Conservation (phyloP, 2,113 vertebrate species). For the Crotalus helleri region DNA sequence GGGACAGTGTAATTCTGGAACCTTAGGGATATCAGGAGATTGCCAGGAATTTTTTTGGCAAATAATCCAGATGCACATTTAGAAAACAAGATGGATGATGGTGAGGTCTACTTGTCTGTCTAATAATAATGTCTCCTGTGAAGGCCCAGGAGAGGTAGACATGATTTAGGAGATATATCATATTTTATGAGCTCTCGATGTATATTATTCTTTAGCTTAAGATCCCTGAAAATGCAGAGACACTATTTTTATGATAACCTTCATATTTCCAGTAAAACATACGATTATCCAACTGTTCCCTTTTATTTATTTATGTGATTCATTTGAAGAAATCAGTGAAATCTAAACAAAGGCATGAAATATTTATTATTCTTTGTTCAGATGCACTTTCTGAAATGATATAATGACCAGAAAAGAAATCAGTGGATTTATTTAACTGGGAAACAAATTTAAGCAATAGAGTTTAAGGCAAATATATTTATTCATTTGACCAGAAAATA, state of each 20-base stretch:
- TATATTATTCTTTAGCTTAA: constrained; percentile 24
- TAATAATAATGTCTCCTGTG: neutral
- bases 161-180: neutral
- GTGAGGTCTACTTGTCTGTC: neutral
- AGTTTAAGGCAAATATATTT: neutral
- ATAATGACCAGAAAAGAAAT: neutral
- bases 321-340: constrained; percentile 16
- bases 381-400: constrained; percentile 17
- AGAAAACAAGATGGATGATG: constrained; percentile 6
- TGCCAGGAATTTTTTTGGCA: neutral
- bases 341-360: constrained; percentile 15
- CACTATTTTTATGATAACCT: constrained; percentile 20
- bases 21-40: neutral
- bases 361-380: constrained; percentile 11
- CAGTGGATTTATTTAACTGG: neutral
- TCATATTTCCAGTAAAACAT: constrained; percentile 5
- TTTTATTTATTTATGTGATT: constrained; percentile 33
- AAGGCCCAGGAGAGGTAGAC: constrained; percentile 3
- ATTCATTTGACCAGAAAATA: constrained; percentile 4
- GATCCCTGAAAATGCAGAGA: constrained; percentile 21
- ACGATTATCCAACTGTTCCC: constrained; percentile 29
- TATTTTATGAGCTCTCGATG: constrained; percentile 32
- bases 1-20: neutral
- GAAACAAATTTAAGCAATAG: constrained; percentile 21
- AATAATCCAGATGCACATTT: neutral